Base-by-base conservation (phyloP, 2,797 vertebrate genomes). In the Acanthurus leucopareius region DNA sequence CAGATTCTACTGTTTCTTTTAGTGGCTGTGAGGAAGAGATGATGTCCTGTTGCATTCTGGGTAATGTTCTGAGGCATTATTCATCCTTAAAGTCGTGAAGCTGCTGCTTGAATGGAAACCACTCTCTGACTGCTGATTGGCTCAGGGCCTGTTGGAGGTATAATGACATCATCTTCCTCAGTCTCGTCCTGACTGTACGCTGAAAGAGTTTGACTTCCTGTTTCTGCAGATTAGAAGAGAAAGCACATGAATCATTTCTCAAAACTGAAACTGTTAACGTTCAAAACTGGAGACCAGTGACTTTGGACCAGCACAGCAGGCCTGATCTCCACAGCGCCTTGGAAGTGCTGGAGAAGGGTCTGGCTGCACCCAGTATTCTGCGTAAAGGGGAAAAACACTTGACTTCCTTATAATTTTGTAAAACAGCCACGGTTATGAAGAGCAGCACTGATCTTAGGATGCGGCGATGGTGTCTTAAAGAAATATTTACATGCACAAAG, bases 201-300 rank as follows among this genome's bases (percentile, higher is more conserved):
- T 94, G 74, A 95, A 95, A 52, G 94, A 95, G 88, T 92, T 94
- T 0, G 95, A 95, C 91, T 96, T 95, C 78, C 94, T 93, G 84
- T 93, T 94, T 91, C 94, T 95, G 82, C 15, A 8, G 52, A 84
- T 49, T 22, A 22, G 60, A 25, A n/a, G 61, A 58, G 45, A 42
- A 1, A 32, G 2, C 32, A 38, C 20, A 9, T 5, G 13, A 47
- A 64, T 44, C 0, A 47, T 62, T 44, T 8, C 0, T 25, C 4
- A 47, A 47, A 28, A 58, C 10, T 40, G 3, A 38, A 22, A 38
- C 19, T 4, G 28, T 32, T 32, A 32, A 32, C 4, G 28, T 32
- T 32, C 28, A 32, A 32, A 32, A 32, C 28, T 32, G 28, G 4
- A 32, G 28, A 32, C 4, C 28, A 32, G 28, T 28, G 28, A 32